Percentiles rank a stretch among this genome's conserved stretches.
Evolutionary conservation across 2,797 vertebrate genomes (phyloP).

Genomic region (Euthynnus affinis): DNA sequence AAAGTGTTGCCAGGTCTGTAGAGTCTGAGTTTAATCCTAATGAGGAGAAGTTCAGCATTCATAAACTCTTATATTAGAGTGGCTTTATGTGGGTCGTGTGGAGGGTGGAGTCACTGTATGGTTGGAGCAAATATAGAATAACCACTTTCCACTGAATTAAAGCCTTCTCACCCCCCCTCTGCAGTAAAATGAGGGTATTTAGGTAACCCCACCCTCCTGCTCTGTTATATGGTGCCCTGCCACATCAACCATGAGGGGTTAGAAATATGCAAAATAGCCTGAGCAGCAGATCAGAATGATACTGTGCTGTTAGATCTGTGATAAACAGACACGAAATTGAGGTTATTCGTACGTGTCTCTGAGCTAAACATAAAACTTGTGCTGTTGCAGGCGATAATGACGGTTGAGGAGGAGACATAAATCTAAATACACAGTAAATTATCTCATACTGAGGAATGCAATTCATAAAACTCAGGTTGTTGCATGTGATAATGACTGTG

Average conservation of each 20-base stretch:
- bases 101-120: slow-evolving; percentile 84
- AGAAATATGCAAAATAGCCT: slow-evolving; percentile 65
- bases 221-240: slow-evolving; percentile 68
- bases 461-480: slow-evolving; percentile 74
- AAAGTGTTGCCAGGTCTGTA: slow-evolving; percentile 47
- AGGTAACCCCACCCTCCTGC: slow-evolving; percentile 77
- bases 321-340: slow-evolving; percentile 57
- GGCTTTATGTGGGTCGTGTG: slow-evolving; percentile 77
- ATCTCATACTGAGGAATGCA: slow-evolving; percentile 64
- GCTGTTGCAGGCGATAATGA: slow-evolving; percentile 63
- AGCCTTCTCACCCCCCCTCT: slow-evolving; percentile 65
- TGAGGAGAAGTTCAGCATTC: slow-evolving; percentile 62
- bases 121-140: slow-evolving; percentile 84
- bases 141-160: slow-evolving; percentile 84
- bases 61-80: slow-evolving; percentile 71
- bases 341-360: slow-evolving; percentile 60
- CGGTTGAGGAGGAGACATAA: slow-evolving; percentile 62
- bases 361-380: slow-evolving; percentile 42
- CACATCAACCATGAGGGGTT: slow-evolving; percentile 77
- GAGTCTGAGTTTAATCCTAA: slow-evolving; percentile 51
- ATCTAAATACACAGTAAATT: slow-evolving; percentile 67
- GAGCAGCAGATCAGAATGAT: slow-evolving; percentile 32
- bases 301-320: slow-evolving; percentile 30
- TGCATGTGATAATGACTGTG: slow-evolving; percentile 61
- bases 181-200: slow-evolving; percentile 76